These are phyloP conservation scores for Vulpes vulpes DNA, from an alignment of 2,113 vertebrate genomes.

Conservation along the genomic window DNA sequence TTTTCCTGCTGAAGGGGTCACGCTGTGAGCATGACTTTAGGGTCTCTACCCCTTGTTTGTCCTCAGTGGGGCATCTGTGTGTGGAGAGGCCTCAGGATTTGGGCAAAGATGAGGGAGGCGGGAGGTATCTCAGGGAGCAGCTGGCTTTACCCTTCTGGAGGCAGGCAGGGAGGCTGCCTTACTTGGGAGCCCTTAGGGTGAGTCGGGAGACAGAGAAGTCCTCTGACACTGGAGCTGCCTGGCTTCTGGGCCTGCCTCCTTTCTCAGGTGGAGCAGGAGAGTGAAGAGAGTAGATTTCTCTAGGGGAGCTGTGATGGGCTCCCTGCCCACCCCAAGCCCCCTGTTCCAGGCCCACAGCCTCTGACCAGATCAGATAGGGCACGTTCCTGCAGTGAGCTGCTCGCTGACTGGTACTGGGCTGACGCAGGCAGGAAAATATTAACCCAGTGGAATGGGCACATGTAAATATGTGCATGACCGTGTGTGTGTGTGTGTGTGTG, in stretches of 20 bases:
- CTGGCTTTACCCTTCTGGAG: not conserved
- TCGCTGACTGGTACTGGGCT: constrained; percentile 21
- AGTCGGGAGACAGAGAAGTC: not conserved
- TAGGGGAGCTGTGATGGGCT: constrained; percentile 55
- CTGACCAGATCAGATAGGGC: constrained; percentile 81
- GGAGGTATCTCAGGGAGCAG: not conserved
- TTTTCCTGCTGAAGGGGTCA: not conserved
- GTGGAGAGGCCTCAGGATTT: not conserved
- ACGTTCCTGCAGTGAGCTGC: constrained; percentile 71
- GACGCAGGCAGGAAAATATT: constrained; percentile 82
- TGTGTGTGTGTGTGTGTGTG: not conserved
- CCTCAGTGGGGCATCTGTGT: not conserved
- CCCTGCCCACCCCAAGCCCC: constrained; percentile 61
- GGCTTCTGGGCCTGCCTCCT: not conserved
- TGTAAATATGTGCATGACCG: not conserved
- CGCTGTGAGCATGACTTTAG: not conserved
- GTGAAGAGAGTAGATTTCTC: not conserved
- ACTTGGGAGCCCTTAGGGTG: not conserved
- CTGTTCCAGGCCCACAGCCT: constrained; percentile 23
- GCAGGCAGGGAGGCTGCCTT: not conserved
- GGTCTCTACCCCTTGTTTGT: not conserved
- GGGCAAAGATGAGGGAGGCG: not conserved
- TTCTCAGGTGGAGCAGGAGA: not conserved
- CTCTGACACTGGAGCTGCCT: not conserved
- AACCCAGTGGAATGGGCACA: constrained; percentile 65